phyloP scores from a whole-genome alignment of 2,113 vertebrate species.

The Mormyrus lacerda region DNA sequence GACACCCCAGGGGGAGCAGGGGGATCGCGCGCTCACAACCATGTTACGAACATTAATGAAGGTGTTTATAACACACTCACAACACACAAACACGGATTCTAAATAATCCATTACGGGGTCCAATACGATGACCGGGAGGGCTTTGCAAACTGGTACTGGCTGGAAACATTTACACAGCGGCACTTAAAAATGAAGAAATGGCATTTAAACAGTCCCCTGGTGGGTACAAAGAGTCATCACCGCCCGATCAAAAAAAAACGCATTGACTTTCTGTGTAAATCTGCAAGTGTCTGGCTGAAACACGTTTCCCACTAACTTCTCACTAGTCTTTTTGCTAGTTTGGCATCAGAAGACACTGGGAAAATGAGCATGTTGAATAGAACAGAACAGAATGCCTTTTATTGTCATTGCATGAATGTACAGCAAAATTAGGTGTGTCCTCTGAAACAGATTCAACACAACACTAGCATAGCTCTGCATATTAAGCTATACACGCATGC shows the following conservation, averaged over 20 bases:
- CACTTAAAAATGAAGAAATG: neutral
- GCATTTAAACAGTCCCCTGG: neutral
- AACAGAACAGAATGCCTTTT: too few relatives aligned
- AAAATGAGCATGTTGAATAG: neutral
- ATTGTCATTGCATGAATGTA: too few relatives aligned
- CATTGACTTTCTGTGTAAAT: neutral
- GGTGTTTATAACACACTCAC: neutral
- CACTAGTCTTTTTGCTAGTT: neutral
- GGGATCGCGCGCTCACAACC: neutral
- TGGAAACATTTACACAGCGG: neutral
- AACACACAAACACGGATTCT: neutral
- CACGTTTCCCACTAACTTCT: neutral
- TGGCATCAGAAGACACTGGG: neutral
- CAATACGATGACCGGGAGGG: neutral
- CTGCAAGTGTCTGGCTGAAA: neutral
- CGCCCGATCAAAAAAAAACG: neutral
- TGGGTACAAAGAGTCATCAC: neutral
- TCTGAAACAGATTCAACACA: too few relatives aligned
- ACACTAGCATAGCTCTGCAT: too few relatives aligned
- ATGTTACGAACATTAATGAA: neutral
- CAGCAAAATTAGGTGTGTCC: too few relatives aligned
- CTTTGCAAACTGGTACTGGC: neutral
- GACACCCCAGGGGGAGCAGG: neutral
- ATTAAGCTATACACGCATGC: too few relatives aligned
- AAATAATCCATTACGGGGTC: neutral